Evolutionary conservation across 2,797 vertebrate genomes (phyloP).

Genomic region (Telmatherina bonti): DNA sequence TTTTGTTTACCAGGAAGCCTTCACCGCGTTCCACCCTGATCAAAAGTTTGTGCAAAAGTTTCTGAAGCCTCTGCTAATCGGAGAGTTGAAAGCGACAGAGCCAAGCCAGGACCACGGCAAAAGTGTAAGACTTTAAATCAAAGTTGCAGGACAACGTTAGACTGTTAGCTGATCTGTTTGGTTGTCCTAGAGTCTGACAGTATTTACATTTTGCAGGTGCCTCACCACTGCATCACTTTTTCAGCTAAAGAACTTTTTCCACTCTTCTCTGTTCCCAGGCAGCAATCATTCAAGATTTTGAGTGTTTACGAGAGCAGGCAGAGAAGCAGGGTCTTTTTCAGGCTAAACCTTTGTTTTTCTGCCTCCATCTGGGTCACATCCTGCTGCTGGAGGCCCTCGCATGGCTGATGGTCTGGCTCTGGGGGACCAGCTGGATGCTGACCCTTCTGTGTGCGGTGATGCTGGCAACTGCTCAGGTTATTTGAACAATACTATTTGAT

Average conservation of each 20-base stretch:
- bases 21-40: constrained; percentile 92
- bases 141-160: not conserved
- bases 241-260: not conserved
- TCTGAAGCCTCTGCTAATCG: constrained; percentile 90
- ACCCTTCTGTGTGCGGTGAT: constrained; percentile 85
- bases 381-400: constrained; percentile 87
- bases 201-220: not conserved
- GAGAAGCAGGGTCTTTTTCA: constrained; percentile 88
- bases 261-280: constrained; percentile 70
- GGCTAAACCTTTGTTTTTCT: constrained; percentile 88
- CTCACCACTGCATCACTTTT: not conserved
- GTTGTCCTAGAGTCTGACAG: not conserved
- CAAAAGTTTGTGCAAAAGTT: constrained; percentile 89
- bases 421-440: constrained; percentile 90
- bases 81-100: constrained; percentile 90
- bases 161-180: not conserved
- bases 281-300: constrained; percentile 89
- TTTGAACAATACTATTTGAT: not conserved
- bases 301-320: constrained; percentile 79
- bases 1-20: constrained; percentile 87
- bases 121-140: constrained; percentile 85
- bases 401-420: constrained; percentile 85
- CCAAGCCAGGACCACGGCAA: constrained; percentile 89
- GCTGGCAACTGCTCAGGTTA: constrained; percentile 90
- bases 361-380: constrained; percentile 88